Evolutionary conservation across 2,797 vertebrate genomes (phyloP).

Genomic region (Oceanodroma leucorhoa): DNA sequence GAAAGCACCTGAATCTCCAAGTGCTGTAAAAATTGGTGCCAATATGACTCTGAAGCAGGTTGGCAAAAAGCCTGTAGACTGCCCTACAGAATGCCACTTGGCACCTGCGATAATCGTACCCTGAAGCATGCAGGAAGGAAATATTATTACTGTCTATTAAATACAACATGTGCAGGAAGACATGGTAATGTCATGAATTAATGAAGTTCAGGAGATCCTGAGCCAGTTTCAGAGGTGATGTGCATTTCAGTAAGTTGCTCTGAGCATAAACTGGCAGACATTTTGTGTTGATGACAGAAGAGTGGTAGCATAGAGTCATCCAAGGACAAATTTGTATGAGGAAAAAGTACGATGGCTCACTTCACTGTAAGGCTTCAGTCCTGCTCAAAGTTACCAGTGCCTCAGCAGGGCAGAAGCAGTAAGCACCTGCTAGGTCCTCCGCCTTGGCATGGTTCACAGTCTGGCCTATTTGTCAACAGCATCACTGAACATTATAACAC

Average conservation of each 20-base stretch:
- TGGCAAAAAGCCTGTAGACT: neutral
- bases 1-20: neutral
- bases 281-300: neutral
- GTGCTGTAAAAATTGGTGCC: neutral
- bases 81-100: neutral
- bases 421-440: neutral
- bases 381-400: neutral
- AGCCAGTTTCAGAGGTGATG: neutral
- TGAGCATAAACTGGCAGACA: neutral
- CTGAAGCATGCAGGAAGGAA: neutral
- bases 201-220: neutral
- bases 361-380: neutral
- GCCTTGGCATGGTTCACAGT: neutral
- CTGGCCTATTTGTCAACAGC: neutral
- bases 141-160: neutral
- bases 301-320: neutral
- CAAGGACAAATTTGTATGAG: neutral
- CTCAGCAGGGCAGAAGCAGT: neutral
- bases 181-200: neutral
- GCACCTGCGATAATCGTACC: neutral
- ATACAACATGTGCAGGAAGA: neutral
- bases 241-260: neutral
- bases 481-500: neutral
- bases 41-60: neutral
- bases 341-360: neutral